Evolutionary conservation across 2,113 vertebrate genomes (phyloP), one percentile per base, ranked within the genome.

Genomic region (Variabilichromis moorii): DNA sequence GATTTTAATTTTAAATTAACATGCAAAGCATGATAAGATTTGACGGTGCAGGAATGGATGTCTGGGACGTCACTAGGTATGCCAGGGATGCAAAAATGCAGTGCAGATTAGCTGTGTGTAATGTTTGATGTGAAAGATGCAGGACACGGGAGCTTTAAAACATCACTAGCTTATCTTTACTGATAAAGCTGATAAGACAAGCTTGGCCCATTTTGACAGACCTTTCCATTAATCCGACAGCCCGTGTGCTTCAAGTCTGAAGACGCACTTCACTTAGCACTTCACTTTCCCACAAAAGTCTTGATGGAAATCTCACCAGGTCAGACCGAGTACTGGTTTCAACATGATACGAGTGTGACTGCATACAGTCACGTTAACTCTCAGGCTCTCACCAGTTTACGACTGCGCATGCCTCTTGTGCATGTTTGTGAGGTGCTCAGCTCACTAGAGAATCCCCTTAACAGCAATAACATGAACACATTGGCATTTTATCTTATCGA

Each of bases 1-100:
- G 85, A 87, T 33, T 84, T 80, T 88, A 88, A 91, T 79, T 83
- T 82, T 35, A 81, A 63, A 78, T 50, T 88, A 21, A 35, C 47
- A 81, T 51, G 26, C 54, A 40, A 53, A 59, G 78, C n/a, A 53
- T 24, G 26, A 82, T 80, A 13, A 81, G 10, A 31, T n/a, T 50
- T 19, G 24, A 78, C 1, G 10, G 45, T 51, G 26, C 4, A 78
- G 45, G 42, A 50, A 50, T 31, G 16, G 24, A 78, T 19, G 26
- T n/a, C 26, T 31, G 17, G 7, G 26, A 12, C 3, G 9, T 76
- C 40, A 45, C 68, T 28, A 26, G 40, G 68, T 47, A 76, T 76
- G 40, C 21, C 61, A 76, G 68, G 16, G 71, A 76, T 24, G 16
- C 42, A 47, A 76, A 76, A 76, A 47, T 71, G 5, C 71, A 76